Base-by-base conservation (phyloP, 1,140 invertebrate species). In the Diorhabda carinulata region DNA sequence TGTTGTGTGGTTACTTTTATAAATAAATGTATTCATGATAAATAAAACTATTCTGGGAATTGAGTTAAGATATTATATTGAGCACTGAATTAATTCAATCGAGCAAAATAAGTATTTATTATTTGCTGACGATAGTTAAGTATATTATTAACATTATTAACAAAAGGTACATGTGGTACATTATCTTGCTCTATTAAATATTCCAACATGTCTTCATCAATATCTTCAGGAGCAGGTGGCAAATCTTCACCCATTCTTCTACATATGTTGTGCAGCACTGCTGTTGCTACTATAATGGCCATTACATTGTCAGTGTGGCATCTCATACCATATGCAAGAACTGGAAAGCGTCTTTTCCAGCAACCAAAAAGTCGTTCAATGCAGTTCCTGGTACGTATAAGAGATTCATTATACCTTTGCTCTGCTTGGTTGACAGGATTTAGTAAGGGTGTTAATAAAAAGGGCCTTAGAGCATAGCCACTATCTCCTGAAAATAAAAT, bases 281-380 rank as follows among this genome's bases (percentile, higher is more conserved):
- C 80, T 59, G 72, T 74, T 52, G 81, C 80, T 6, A 81, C 71
- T 42, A 83, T 81, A 2, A 82, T 68, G 44, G 70, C 47, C 10
- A 76, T 43, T 6, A 69, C 61, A 44, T 61, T 82, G 44, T 74
- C 57, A 3, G 81, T 10, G 69, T 79, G 76, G 0, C 77, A 9
- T 58, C 78, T 47, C n/a, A 82, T 58, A 2, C 76, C 75, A 40
- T 70, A 61, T 5, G 71, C 64, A 47, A 83, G 65, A 64, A 76
- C 74, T 7, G 80, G 74, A 74, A 83, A 84, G 45, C 80, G 60
- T 68, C 76, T 68, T 71, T 82, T 83, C 77, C 76, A 82, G 5
- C 79, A 67, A 2, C 78, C 82, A 79, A 81, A 81, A n/a, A 57
- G 70, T 70, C 81, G 72, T 75, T 83, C 83, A 63, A 83, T 76